phyloP scores from a whole-genome alignment of 2,888 invertebrate genomes.

The Pogonocherus hispidulus region DNA sequence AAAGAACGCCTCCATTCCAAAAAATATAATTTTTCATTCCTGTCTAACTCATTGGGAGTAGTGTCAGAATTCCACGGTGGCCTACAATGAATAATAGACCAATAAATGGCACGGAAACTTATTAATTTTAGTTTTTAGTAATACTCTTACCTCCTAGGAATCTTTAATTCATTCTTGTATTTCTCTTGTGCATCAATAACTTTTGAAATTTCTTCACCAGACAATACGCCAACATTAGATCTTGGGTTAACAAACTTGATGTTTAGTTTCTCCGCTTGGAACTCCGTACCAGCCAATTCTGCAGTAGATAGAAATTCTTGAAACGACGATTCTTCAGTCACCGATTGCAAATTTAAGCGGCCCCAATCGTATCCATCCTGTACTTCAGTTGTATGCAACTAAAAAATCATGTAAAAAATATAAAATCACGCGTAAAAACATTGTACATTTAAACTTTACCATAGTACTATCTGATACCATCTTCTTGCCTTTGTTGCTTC shows the following conservation, averaged over 20 bases:
- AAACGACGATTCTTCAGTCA: constrained; percentile 95
- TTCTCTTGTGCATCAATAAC: constrained; percentile 72
- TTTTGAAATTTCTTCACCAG: constrained; percentile 72
- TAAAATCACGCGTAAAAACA: too few species aligned
- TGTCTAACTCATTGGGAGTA: constrained; percentile 84
- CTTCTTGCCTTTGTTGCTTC: constrained; percentile 74
- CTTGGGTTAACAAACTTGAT: constrained; percentile 80
- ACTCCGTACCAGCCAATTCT: constrained; percentile 94
- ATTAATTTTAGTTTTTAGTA: not conserved
- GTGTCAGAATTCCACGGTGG: constrained; percentile 86
- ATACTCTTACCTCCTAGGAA: constrained; percentile 81
- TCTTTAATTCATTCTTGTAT: constrained; percentile 77
- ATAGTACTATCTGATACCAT: constrained; percentile 81
- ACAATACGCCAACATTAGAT: constrained; percentile 74
- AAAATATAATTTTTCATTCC: constrained; percentile 86
- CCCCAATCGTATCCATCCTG: constrained; percentile 95
- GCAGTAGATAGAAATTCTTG: constrained; percentile 97
- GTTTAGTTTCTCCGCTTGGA: constrained; percentile 91
- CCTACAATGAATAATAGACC: constrained; percentile 66
- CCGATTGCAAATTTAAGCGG: constrained; percentile 89
- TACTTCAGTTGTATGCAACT: constrained; percentile 89
- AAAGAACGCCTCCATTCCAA: constrained; percentile 91
- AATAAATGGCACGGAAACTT: too few species aligned
- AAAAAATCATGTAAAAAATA: too few species aligned
- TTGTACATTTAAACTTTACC: constrained; percentile 70